Base-by-base conservation (phyloP, 2,797 vertebrate species). In the Momotus momota region DNA sequence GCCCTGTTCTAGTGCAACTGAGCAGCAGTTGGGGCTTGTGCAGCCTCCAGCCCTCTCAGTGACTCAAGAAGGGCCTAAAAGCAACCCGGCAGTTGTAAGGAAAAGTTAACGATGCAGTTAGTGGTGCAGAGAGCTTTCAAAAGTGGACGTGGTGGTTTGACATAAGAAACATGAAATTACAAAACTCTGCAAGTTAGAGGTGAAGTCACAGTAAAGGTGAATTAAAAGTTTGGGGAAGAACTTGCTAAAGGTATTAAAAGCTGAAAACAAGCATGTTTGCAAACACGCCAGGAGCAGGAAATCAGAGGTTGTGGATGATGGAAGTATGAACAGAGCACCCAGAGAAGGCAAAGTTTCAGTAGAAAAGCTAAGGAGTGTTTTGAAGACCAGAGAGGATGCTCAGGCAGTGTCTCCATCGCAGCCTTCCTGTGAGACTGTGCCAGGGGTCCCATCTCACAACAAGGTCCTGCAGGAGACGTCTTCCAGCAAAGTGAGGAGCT, bases 361-460 rank as follows among this genome's bases (percentile, higher is more conserved):
- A 90, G 75, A 70, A 94, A 80, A 88, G n/a, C 74, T 86, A 40
- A 85, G 31, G 26, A 12, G 15, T 80, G 14, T 29, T 58, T 94
- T 87, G 64, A 33, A 69, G 45, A 41, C 25, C 0, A 1, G 9
- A 13, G 33, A 84, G 14, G 40, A 83, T 75, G 38, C 70, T 91
- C 52, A 69, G 45, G 69, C 33, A 71, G 31, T 70, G 58, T 11
- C 16, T 23, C 55, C 7, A 0, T 5, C 5, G 77, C 51, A 93
- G 85, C 29, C n/a, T 35, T 58, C 79, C 60, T 35, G 25, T 1
- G 2, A 46, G 46, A 33, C 41, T 87, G 45, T 86, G 40, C 29
- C 0, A 0, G 19, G 31, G 22, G 10, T 3, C 3, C 35, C 1
- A 1, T 81, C 54, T 81, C 38, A 69, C 0, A 4, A 10, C 58